Base-by-base conservation (phyloP, 23 tunicate genomes). In the Ciona savignyi region DNA sequence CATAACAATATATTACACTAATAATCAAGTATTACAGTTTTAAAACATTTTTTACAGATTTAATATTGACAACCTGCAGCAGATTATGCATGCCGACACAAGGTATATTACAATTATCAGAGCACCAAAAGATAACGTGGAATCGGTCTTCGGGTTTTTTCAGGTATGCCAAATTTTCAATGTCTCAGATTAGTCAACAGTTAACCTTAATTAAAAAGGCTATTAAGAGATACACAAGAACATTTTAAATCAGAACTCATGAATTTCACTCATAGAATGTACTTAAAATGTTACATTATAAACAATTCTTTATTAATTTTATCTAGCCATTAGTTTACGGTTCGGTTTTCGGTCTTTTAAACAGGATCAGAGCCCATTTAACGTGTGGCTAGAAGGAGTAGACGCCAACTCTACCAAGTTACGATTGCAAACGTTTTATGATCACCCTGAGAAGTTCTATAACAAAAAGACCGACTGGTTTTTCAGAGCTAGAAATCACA, bases 61-160 rank as follows among this genome's bases (percentile, higher is more conserved):
- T 48, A 91, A 80, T 70, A 91, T 91, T 26, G 91, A 84, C 34
- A 91, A 80, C 20, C 51, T 91, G 29, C 78, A 80, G 34, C 79
- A 80, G 31, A 79, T 91, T 26, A 81, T 91, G 87, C 86, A 74
- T 0, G 86, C 79, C 3, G 77, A 80, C 29, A 91, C 97, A 2
- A 80, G 93, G 2, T 95, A 88, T 74, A 85, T 95, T 29, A 95
- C 99, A 19, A 95, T 95, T 70, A 95, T 95, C 29, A 60, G 99
- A 72, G 95, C 99, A 29, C 99, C 99, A 15, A 85, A 69, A 51
- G 99, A 95, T 65, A 95, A 95, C 77, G 99, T 95, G 19, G 99
- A 95, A 77, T 95, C 99, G 24, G 99, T 95, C 26, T 95, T 95
- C 67, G 99, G 99, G 23, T 95, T 95, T 70, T 95, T 95, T 72